These are phyloP conservation scores for Otolemur garnettii DNA, from an alignment of 2,113 vertebrate species.

Conservation along the genomic window DNA sequence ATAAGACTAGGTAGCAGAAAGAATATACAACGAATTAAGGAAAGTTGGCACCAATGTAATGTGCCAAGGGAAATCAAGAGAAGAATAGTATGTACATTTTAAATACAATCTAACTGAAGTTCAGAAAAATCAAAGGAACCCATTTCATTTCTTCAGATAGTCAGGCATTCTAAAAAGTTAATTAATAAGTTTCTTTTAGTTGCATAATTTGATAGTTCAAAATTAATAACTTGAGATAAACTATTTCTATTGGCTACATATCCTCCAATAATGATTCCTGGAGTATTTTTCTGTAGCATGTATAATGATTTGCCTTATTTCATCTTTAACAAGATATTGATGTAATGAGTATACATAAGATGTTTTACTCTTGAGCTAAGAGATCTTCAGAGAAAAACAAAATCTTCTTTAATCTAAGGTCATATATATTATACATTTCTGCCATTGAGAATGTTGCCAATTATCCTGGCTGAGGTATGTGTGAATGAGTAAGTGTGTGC, in stretches of 20 bases:
- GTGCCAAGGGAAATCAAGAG: constrained; percentile 25
- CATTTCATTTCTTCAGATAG: constrained; percentile 45
- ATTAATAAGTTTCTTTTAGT: constrained; percentile 17
- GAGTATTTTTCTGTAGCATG: neutral
- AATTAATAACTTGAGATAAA: constrained; percentile 29
- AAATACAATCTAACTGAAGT: constrained; percentile 14
- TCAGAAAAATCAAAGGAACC: constrained; percentile 63
- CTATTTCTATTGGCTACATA: neutral
- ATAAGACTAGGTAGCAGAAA: neutral
- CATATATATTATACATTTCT: neutral
- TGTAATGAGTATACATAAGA: neutral
- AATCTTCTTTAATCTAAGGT: neutral
- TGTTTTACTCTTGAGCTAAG: constrained; percentile 22
- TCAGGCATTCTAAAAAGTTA: neutral
- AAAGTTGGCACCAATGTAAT: neutral
- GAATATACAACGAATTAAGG: neutral
- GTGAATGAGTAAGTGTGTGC: neutral
- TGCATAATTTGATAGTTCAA: constrained; percentile 49
- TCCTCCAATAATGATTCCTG: neutral
- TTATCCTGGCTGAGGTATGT: neutral
- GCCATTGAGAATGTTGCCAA: neutral
- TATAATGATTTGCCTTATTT: constrained; percentile 25
- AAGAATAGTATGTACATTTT: neutral
- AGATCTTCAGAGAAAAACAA: neutral
- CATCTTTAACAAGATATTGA: constrained; percentile 33